Percentiles rank a stretch among this genome's conserved stretches.
Evolutionary conservation across 2,797 vertebrate species (phyloP).

Genomic region (Arrhamphus sclerolepis): DNA sequence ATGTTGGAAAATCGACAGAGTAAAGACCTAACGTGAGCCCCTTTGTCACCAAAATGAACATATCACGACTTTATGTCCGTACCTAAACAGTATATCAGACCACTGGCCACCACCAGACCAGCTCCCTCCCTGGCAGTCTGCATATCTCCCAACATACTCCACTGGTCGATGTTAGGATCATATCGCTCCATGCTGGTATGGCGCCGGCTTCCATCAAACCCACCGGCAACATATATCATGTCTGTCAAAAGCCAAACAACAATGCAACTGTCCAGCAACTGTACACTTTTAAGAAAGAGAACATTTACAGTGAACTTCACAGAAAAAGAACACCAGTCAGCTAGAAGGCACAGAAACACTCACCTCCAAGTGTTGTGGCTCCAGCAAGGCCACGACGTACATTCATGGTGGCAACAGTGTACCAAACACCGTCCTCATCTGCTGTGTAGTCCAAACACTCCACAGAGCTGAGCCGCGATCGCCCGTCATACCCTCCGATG

Average conservation of each 20-base stretch:
- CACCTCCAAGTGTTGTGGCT: conserved; percentile 95
- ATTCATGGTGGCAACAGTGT: conserved; percentile 98
- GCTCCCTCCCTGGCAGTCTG: conserved; percentile 97
- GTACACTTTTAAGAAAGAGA: neutral
- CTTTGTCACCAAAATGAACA: neutral
- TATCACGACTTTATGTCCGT: conserved; percentile 16
- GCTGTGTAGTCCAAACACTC: conserved; percentile 97
- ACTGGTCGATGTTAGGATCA: conserved; percentile 98
- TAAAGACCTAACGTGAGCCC: too few species aligned
- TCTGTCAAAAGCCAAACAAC: conserved; percentile 74
- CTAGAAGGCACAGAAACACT: neutral
- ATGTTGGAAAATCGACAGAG: too few species aligned
- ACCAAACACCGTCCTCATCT: conserved; percentile 98
- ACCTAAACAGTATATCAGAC: conserved; percentile 98
- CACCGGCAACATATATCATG: conserved; percentile 98
- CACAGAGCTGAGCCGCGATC: conserved; percentile 95
- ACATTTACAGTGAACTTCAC: neutral
- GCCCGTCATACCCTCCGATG: conserved; percentile 95
- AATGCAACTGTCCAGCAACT: too few species aligned
- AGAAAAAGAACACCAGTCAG: neutral
- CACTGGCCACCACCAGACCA: conserved; percentile 94
- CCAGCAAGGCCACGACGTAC: conserved; percentile 93
- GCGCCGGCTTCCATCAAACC: conserved; percentile 95
- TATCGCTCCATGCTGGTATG: conserved; percentile 99
- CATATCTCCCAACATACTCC: conserved; percentile 99